Evolutionary conservation across 2,113 vertebrate species (phyloP), one percentile per base, ranked within the genome.

Genomic region (Engystomops pustulosus): DNA sequence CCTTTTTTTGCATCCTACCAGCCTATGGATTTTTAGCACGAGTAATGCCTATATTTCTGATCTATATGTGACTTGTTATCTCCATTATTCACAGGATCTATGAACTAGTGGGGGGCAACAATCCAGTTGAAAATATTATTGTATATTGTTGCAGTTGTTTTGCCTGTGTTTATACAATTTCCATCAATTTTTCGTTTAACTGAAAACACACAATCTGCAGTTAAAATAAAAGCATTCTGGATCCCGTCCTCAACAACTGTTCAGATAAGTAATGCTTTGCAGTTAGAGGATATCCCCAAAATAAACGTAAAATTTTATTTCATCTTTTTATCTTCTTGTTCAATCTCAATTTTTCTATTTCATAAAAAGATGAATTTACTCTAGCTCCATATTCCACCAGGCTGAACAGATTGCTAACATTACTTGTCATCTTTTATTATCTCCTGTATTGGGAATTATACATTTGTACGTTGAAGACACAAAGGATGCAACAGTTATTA

Each of bases 371-470:
- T 58, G 53, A 58, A 58, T 58, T 58, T 58, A 58, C 53, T 23
- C 25, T 23, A 25, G 1, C 18, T 58, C 18, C n/a, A 58, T 58
- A 9, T 25, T 25, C n/a, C n/a, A 58, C 7, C 53, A 23, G n/a
- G n/a, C 18, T 25, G 8, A 58, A 58, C 53, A 58, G 53, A 58
- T 58, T 58, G 53, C 53, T 58, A 58, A 58, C 53, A 58, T 58
- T 58, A 20, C 53, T 25, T 10, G 53, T 20, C n/a, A 58, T 58
- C 53, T 58, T 23, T 58, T 58, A 23, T 58, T 10, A 10, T 58
- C 53, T 23, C n/a, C 53, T 23, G 53, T n/a, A 58, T 10, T 58
- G 53, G 53, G 53, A 23, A 23, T 23, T 23, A 8, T 10, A 58
- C 18, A 10, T n/a, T 58, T 58, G 53, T 58, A 58, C 10, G n/a